phyloP scores from a whole-genome alignment of 2,888 invertebrate genomes.

The Timandra comae region DNA sequence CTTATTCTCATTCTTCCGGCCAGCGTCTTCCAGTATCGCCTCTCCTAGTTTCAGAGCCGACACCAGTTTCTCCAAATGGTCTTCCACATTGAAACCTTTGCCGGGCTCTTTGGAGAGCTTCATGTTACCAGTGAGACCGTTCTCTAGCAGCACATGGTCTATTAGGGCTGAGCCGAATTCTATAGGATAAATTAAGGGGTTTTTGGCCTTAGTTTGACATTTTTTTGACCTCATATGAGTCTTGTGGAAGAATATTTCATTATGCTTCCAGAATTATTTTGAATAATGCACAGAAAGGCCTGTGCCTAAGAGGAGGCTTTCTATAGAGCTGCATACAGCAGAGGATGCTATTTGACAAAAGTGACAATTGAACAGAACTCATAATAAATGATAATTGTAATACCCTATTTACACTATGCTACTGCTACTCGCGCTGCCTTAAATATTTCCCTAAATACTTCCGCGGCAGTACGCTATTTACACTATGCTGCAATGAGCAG shows the following conservation, averaged over 20 bases:
- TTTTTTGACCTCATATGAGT: neutral
- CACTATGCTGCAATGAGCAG: too few species aligned
- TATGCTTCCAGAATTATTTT: too few species aligned
- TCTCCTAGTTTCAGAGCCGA: conserved; percentile 83
- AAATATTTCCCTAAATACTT: too few species aligned
- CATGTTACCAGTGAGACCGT: conserved; percentile 79
- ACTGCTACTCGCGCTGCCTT: too few species aligned
- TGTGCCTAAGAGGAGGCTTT: too few species aligned
- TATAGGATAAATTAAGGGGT: conserved; percentile 29
- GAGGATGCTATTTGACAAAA: too few species aligned
- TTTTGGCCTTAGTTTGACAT: neutral
- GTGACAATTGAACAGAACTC: too few species aligned
- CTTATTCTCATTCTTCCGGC: conserved; percentile 76
- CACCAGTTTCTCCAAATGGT: conserved; percentile 79
- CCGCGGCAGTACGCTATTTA: too few species aligned
- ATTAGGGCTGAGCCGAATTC: conserved; percentile 95
- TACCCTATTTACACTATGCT: too few species aligned
- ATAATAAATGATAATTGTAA: too few species aligned
- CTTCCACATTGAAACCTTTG: conserved; percentile 80
- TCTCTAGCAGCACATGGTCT: conserved; percentile 89
- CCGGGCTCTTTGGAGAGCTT: conserved; percentile 49
- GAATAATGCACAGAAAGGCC: too few species aligned
- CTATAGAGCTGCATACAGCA: too few species aligned
- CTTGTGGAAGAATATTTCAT: neutral
- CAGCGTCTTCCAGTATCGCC: conserved; percentile 76